phyloP scores from a whole-genome alignment of 1,140 invertebrate species.

The Tyrophagus putrescentiae region DNA sequence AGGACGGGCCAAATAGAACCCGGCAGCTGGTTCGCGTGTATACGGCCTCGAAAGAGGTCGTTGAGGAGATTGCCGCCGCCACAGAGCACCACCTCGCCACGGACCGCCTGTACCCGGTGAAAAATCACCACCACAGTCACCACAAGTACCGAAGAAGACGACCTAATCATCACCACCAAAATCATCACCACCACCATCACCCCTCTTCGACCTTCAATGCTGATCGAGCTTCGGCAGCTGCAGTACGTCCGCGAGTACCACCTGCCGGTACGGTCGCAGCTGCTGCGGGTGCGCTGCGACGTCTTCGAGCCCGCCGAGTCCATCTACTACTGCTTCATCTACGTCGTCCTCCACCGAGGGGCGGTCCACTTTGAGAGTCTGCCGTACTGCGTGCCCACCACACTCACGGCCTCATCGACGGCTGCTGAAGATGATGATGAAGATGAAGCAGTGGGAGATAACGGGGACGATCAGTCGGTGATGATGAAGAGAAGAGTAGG shows the following conservation, averaged over 20 bases:
- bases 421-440: no score
- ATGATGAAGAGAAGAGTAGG: no score
- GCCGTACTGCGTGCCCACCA: slow-evolving; percentile 7
- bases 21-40: slow-evolving; percentile 11
- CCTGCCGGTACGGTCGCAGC: not conserved
- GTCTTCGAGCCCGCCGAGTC: not conserved
- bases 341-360: not conserved
- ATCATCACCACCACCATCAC: not conserved
- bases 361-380: slow-evolving; percentile 6
- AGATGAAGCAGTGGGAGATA: not conserved
- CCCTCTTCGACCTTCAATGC: not conserved
- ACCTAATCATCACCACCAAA: not conserved
- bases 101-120: not conserved
- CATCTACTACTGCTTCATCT: slow-evolving; percentile 8
- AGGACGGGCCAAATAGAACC: not conserved
- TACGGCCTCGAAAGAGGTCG: slow-evolving; percentile 6
- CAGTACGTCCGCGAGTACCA: slow-evolving; percentile 11
- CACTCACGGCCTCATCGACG: no score
- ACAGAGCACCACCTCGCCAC: not conserved
- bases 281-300: not conserved
- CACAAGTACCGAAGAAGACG: not conserved
- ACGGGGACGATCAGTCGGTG: not conserved
- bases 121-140: not conserved
- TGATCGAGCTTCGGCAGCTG: slow-evolving; percentile 1
- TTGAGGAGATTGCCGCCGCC: not conserved